Base-by-base conservation (phyloP, 2,113 vertebrate species). In the Chrysochloris asiatica region DNA sequence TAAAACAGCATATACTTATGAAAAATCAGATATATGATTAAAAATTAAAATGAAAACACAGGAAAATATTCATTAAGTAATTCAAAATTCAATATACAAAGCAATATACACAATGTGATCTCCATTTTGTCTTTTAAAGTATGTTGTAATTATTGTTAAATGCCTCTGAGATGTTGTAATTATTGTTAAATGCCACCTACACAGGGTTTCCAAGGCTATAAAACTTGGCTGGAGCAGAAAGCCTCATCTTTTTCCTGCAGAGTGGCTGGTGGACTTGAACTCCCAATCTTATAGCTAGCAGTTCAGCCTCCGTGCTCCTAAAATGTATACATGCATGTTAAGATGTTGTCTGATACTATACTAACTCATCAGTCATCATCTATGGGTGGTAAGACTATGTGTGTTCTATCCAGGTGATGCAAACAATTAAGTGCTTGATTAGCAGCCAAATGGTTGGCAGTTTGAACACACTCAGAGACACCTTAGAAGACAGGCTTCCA, bases 11-110 rank as follows among this genome's bases (percentile, higher is more conserved):
- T 52, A 47, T 16, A 59, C 26, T 63, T 61, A 92, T 41, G 69
- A 88, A 86, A 78, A 73, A 85, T 81, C 43, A 93, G 56, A 79
- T 69, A 93, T 56, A 56, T 21, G 24, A 22, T 56, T 22, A 4
- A 21, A 56, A 56, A 56, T 4, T 4, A 56, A 56, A 56, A 56
- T 56, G 54, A 56, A 56, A 16, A 21, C 19, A 56, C 36, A 63
- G 77, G 19, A n/a, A n/a, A n/a, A n/a, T n/a, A n/a, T n/a, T n/a
- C n/a, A 73, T 79, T 73, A 86, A 4, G 3, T 86, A 67, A 48
- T 28, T 59, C 36, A 67, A 65, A 56, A 45, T 43, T 86, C 33
- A 78, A 13, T 43, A 61, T 43, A n/a, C 14, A 76, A 86, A 92
- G 85, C 38, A 77, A 81, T 48, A 26, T 47, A 63, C 17, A 72